These are phyloP conservation scores for Steinernema khuongi DNA, from an alignment of 1,140 invertebrate genomes.

Conservation along the genomic window DNA sequence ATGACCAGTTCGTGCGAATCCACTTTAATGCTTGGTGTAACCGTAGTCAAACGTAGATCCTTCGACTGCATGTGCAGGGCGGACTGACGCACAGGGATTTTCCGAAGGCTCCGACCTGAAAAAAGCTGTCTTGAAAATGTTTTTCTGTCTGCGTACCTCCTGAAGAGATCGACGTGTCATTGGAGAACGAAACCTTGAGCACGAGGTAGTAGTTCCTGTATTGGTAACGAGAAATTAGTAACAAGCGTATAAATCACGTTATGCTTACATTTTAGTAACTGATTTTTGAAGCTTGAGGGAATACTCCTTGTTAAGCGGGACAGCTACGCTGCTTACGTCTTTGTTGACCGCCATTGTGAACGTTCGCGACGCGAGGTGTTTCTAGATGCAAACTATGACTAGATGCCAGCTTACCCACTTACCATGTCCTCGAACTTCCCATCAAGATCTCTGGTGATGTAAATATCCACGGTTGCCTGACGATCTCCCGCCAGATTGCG, in stretches of 20 bases:
- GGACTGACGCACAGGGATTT: not conserved
- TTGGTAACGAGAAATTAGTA: not conserved
- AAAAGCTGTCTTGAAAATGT: not conserved
- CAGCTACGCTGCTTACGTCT: not conserved
- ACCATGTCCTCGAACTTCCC: not conserved
- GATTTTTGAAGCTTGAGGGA: not conserved
- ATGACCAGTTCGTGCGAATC: not conserved
- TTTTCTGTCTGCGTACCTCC: not conserved
- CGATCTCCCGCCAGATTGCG: not conserved
- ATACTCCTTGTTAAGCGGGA: not conserved
- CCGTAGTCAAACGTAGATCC: not conserved
- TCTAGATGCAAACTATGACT: not conserved
- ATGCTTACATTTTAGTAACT: not conserved
- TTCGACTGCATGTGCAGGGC: not conserved
- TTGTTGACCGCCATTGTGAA: slow-evolving; percentile 4
- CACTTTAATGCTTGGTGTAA: not conserved
- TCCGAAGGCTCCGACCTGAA: not conserved
- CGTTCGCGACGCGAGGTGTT: not conserved
- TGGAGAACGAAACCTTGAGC: not conserved
- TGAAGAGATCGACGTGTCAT: not conserved
- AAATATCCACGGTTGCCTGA: not conserved
- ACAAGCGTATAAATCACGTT: not conserved
- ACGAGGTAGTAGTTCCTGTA: not conserved
- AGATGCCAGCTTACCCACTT: not conserved
- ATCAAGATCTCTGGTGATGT: not conserved